phyloP scores from a whole-genome alignment of 2,797 vertebrate genomes.

The Uromys caudimaculatus region DNA sequence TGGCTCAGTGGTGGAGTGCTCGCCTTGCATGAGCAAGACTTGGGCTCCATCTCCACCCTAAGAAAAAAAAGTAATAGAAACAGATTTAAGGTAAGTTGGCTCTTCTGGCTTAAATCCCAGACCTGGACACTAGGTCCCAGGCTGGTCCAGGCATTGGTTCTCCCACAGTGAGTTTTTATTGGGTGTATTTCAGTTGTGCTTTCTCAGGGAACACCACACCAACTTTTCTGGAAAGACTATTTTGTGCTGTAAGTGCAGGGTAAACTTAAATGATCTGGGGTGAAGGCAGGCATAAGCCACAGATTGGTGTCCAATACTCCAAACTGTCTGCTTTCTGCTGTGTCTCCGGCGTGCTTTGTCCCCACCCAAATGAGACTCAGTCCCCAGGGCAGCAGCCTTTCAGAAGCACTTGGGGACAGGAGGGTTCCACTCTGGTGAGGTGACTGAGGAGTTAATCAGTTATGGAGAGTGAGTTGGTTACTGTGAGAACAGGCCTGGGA shows the following conservation, averaged over 20 bases:
- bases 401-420: not conserved
- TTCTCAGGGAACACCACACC: not conserved
- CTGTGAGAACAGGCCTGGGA: not conserved
- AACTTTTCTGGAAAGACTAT: not conserved
- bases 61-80: not conserved
- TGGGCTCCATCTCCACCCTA: not conserved
- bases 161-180: not conserved
- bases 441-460: not conserved
- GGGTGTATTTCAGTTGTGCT: not conserved
- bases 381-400: not conserved
- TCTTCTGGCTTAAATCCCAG: not conserved
- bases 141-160: not conserved
- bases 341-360: not conserved
- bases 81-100: not conserved
- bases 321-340: not conserved
- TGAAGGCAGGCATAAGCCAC: not conserved
- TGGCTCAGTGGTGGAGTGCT: not conserved
- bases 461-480: not conserved
- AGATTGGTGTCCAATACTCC: not conserved
- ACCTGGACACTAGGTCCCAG: not conserved
- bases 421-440: not conserved
- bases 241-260: conserved; percentile 7
- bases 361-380: not conserved
- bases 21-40: not conserved
- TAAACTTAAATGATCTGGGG: not conserved